phyloP scores from a whole-genome alignment of 2,113 vertebrate genomes.

The Psettodes erumei region DNA sequence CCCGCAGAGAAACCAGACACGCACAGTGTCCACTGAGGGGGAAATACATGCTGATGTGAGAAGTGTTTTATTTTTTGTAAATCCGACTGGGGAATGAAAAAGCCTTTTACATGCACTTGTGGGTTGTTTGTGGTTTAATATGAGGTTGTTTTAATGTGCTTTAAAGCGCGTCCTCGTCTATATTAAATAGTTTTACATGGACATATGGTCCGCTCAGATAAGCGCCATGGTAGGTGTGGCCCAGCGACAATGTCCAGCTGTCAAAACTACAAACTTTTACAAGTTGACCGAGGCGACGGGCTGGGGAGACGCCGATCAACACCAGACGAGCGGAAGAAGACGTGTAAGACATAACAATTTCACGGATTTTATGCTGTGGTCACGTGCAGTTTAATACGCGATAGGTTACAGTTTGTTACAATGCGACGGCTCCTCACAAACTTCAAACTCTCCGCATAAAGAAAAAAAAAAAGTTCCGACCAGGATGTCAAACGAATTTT shows the following conservation, averaged over 20 bases:
- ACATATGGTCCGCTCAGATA: conserved; percentile 32
- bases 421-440: not conserved
- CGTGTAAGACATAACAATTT: not conserved
- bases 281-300: conserved; percentile 32
- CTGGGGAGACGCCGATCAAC: too few species aligned
- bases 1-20: conserved; percentile 39
- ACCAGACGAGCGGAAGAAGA: not conserved
- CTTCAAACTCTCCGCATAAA: not conserved
- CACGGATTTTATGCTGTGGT: not conserved
- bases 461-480: conserved; percentile 1
- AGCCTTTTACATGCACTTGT: not conserved
- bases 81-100: not conserved
- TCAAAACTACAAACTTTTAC: conserved; percentile 32
- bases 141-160: not conserved
- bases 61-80: too few species aligned
- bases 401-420: not conserved
- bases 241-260: conserved; percentile 16
- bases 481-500: not conserved
- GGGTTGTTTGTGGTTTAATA: not conserved
- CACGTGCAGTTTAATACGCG: not conserved
- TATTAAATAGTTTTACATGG: not conserved
- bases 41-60: not conserved
- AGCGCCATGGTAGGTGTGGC: conserved; percentile 47
- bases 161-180: not conserved
- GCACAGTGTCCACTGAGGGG: not conserved